Base-by-base conservation (phyloP, 2,113 vertebrate species). In the Nycticorax nycticorax region DNA sequence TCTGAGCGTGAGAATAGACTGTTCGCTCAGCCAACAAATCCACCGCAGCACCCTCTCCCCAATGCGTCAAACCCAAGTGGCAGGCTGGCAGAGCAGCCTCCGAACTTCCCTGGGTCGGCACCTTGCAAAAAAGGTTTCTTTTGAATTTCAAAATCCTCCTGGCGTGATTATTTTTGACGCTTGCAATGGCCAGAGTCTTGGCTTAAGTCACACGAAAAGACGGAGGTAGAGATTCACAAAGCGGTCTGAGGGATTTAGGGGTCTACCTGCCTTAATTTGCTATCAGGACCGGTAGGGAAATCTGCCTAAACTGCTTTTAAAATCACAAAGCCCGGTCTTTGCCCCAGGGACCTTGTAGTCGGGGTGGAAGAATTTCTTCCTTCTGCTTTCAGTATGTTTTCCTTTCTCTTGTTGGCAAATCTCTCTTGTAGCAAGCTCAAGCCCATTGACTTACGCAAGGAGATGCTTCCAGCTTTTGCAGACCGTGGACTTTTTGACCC, bases 1-100 rank as follows among this genome's bases (percentile, higher is more conserved):
- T 98, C 98, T 97, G 96, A 90, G 94, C 93, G 91, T 91, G 95
- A 97, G 98, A 98, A 95, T 92, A 94, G 95, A 88, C 95, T 91
- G 64, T 95, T 96, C 32, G 45, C 88, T 95, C 97, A 85, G 80
- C 94, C 93, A 95, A 82, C 96, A 98, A 97, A 97, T 96, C 96
- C 79, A 96, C 95, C 87, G 95, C 96, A 64, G 89, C 95, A 85
- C 92, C 97, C 93, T 97, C 95, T 96, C 93, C 91, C 93, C 76
- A 1, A 28, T 66, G 15, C 80, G 67, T 92, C 91, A 94, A 89
- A 69, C 81, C 69, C 74, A 35, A 17, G 71, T 17, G 59, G 72
- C 69, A 16, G 75, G 76, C 12, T 11, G 9, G 18, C 52, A 15
- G 77, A 80, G 75, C 76, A 17, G 71, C 57, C 83, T 92, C 95